phyloP scores from a whole-genome alignment of 2,113 vertebrate genomes.

The Aramus guarauna region DNA sequence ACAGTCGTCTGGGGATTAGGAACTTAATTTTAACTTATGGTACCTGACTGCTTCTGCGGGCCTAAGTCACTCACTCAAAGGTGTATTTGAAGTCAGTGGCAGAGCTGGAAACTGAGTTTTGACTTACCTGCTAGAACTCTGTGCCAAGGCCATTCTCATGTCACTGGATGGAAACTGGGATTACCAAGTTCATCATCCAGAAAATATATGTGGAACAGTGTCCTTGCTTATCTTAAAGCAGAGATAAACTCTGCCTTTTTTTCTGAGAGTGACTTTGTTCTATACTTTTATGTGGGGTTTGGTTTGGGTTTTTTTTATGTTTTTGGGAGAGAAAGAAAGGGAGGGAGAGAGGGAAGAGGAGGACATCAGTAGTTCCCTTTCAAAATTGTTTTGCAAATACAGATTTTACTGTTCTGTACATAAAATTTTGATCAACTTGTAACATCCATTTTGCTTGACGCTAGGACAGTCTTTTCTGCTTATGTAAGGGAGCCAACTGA shows the following conservation, averaged over 20 bases:
- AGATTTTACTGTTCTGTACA: neutral
- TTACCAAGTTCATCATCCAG: neutral
- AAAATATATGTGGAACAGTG: neutral
- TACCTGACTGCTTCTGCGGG: neutral
- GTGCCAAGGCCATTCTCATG: neutral
- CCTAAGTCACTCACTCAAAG: neutral
- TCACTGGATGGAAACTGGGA: neutral
- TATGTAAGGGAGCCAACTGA: neutral
- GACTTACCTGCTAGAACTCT: neutral
- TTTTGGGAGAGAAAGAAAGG: neutral
- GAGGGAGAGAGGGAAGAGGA: neutral
- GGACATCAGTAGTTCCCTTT: neutral
- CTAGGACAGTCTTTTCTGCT: neutral
- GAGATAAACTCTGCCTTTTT: neutral
- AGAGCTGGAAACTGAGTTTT: neutral
- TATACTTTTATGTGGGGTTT: no score
- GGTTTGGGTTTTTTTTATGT: neutral
- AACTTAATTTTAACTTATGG: neutral
- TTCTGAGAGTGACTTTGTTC: neutral
- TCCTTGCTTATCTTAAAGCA: neutral
- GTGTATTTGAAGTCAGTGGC: neutral
- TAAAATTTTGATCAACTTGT: neutral
- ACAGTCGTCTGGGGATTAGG: neutral
- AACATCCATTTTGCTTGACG: neutral
- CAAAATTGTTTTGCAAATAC: neutral